These are phyloP conservation scores for Hymenopus coronatus DNA, from an alignment of 2,888 invertebrate genomes.

Conservation along the genomic window DNA sequence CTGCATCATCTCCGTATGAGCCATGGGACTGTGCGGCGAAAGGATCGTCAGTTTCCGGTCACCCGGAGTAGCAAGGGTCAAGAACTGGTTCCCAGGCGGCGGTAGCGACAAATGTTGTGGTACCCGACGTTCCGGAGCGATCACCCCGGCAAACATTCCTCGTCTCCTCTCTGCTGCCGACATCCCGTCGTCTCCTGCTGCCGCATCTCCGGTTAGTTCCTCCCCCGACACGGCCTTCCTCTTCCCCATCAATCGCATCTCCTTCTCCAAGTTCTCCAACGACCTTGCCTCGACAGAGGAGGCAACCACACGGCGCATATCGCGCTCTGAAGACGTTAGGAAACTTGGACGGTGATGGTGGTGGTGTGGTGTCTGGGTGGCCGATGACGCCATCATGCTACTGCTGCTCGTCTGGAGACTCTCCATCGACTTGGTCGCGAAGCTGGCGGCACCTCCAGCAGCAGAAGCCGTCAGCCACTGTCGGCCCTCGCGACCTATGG, in stretches of 20 bases:
- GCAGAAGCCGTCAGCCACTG: conserved; percentile 29
- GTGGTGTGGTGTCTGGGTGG: neutral
- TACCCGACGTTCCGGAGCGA: conserved; percentile 52
- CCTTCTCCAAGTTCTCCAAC: conserved; percentile 55
- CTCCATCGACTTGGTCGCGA: conserved; percentile 58
- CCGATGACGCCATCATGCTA: neutral
- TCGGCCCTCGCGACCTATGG: conserved; percentile 20
- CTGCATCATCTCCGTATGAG: conserved; percentile 62
- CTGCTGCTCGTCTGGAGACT: conserved; percentile 51
- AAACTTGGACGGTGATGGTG: conserved; percentile 57
- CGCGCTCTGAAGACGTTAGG: conserved; percentile 63
- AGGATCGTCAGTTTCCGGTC: conserved; percentile 70
- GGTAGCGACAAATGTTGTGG: conserved; percentile 70
- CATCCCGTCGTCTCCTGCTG: conserved; percentile 54
- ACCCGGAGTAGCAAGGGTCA: conserved; percentile 52
- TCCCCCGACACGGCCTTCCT: conserved; percentile 62
- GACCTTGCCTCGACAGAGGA: conserved; percentile 50
- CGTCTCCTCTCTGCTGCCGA: conserved; percentile 60
- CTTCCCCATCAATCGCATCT: conserved; percentile 50
- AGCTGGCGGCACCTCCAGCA: conserved; percentile 9
- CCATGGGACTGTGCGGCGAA: conserved; percentile 74
- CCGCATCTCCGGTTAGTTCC: conserved; percentile 46
- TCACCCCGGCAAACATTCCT: conserved; percentile 58
- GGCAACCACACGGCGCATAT: conserved; percentile 54
- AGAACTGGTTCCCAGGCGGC: conserved; percentile 59